A percentile compares a stretch with the other conserved stretches of the same genome.
Evolutionary conservation across 2,113 vertebrate genomes (phyloP).

Genomic region (Pica pica): DNA sequence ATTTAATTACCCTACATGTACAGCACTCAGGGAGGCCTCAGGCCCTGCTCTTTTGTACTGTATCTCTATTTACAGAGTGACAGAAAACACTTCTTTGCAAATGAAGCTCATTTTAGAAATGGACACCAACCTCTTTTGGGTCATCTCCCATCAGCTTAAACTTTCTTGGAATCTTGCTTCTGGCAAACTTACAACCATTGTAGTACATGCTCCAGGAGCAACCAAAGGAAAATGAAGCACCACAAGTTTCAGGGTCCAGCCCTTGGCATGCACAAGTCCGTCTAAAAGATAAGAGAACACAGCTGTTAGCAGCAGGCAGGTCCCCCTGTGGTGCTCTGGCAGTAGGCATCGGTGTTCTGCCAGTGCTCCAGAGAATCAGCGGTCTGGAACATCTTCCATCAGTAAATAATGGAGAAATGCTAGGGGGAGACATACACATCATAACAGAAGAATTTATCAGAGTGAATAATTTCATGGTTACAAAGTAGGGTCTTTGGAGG

Average conservation of each 20-base stretch:
- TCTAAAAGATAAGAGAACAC: slow-evolving; percentile 68
- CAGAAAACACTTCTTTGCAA: slow-evolving; percentile 13
- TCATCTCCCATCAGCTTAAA: slow-evolving; percentile 94
- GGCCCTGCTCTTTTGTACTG: not conserved
- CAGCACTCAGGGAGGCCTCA: not conserved
- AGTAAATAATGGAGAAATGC: not conserved
- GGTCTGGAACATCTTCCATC: not conserved
- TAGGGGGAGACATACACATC: not conserved
- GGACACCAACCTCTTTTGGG: slow-evolving; percentile 85
- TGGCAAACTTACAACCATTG: slow-evolving; percentile 98
- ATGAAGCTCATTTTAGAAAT: slow-evolving; percentile 17
- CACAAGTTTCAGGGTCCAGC: slow-evolving; percentile 85
- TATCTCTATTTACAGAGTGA: not conserved
- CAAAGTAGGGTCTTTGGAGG: not conserved
- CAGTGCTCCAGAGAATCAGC: not conserved
- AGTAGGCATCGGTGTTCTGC: accelerated
- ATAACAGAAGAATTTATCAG: not conserved
- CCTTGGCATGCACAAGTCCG: slow-evolving; percentile 97
- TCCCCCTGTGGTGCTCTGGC: not conserved
- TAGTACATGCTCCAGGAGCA: slow-evolving; percentile 99
- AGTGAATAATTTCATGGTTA: not conserved
- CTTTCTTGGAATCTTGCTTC: slow-evolving; percentile 96
- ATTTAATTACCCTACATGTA: not conserved
- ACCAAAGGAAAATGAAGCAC: slow-evolving; percentile 98
- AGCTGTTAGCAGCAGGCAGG: not conserved